A percentile compares a stretch with the other conserved stretches of the same genome.
phyloP scores from a whole-genome alignment of 1,140 invertebrate genomes.

The Bicyclus anynana region DNA sequence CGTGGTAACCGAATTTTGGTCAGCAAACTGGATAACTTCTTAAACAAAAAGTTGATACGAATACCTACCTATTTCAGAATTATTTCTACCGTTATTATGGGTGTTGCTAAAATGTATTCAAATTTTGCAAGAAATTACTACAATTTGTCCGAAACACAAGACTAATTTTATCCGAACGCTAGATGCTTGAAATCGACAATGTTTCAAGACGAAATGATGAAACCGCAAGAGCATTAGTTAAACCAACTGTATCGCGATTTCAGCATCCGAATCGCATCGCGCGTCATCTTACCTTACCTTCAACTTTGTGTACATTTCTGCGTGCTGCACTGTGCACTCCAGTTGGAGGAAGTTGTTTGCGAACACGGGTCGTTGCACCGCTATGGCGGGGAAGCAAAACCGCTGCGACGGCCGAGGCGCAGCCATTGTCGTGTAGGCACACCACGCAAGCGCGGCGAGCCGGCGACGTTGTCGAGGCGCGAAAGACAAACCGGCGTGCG shows the following conservation, averaged over 20 bases:
- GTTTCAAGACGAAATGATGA: conserved; percentile 17
- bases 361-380: conserved; percentile 53
- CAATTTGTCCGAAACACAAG: conserved; percentile 12
- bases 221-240: conserved; percentile 19
- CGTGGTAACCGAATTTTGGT: too few species aligned
- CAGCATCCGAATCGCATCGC: conserved; percentile 35
- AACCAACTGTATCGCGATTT: conserved; percentile 32
- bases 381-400: conserved; percentile 63
- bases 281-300: conserved; percentile 45
- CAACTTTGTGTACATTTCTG: conserved; percentile 39
- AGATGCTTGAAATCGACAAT: conserved; percentile 23
- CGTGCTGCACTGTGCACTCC: conserved; percentile 12
- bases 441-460: conserved; percentile 58
- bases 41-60: too few species aligned
- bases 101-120: neutral
- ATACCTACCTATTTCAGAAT: too few species aligned
- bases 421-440: conserved; percentile 52
- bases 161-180: conserved; percentile 15
- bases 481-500: conserved; percentile 27
- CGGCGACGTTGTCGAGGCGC: conserved; percentile 38
- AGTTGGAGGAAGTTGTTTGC: conserved; percentile 27
- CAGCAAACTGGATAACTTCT: too few species aligned
- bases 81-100: too few species aligned
- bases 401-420: conserved; percentile 36
- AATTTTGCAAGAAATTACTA: conserved; percentile 15